Evolutionary conservation across 2,888 invertebrate species (phyloP).

Genomic region (Heteromyza rotundicornis): DNA sequence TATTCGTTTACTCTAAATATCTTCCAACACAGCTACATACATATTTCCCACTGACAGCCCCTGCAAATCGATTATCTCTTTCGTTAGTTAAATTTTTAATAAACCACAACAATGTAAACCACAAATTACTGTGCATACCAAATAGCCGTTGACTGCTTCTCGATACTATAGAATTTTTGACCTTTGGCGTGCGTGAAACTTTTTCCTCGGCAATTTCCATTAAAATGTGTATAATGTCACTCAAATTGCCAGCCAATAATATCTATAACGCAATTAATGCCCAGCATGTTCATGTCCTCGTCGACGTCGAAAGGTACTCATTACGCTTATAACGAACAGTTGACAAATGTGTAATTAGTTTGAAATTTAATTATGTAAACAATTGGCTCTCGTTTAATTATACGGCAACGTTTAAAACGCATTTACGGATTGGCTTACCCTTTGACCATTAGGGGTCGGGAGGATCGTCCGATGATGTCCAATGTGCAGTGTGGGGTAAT

Average conservation of each 20-base stretch:
- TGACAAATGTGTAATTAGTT: constrained; percentile 4
- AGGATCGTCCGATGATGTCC: background rate
- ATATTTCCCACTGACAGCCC: too few relatives aligned
- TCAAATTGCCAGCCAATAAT: background rate
- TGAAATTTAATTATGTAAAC: constrained; percentile 4
- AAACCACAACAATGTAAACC: background rate
- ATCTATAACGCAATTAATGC: background rate
- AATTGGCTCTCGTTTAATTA: background rate
- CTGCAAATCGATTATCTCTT: background rate
- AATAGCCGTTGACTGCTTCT: too few relatives aligned
- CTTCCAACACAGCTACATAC: too few relatives aligned
- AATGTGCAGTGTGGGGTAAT: background rate
- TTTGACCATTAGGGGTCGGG: background rate
- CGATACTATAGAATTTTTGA: too few relatives aligned
- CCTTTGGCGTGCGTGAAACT: too few relatives aligned
- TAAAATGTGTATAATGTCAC: background rate
- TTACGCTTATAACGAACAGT: background rate
- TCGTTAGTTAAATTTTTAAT: background rate
- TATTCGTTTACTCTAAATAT: too few relatives aligned
- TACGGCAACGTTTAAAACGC: background rate
- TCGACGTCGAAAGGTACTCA: constrained; percentile 1
- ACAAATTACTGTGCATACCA: too few relatives aligned
- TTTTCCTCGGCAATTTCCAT: background rate
- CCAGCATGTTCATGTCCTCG: background rate
- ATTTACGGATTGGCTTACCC: constrained; percentile 4